A percentile compares a stretch with the other conserved stretches of the same genome.
Evolutionary conservation across 37 sponge, comb jelly and placozoan species (phyloP).

Genomic region (Dysidea cf. avara): DNA sequence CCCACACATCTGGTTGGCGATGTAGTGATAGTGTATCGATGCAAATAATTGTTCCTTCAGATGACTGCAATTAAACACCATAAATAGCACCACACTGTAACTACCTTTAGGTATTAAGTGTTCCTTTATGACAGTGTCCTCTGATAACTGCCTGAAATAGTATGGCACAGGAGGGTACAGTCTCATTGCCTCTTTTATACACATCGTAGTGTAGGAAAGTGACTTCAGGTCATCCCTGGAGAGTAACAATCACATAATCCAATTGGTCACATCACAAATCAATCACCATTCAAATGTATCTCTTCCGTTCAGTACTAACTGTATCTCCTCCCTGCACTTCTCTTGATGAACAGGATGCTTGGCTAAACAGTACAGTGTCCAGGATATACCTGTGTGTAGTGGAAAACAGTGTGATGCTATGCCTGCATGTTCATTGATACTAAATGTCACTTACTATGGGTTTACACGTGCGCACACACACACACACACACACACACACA

Average conservation of each 20-base stretch:
- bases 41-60: neutral
- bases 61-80: neutral
- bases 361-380: conserved; percentile 39
- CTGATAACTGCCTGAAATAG: conserved; percentile 21
- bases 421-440: neutral
- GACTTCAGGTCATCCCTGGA: conserved; percentile 58
- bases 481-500: conserved; percentile 33
- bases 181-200: conserved; percentile 90
- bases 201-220: conserved; percentile 65
- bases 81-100: too few relatives aligned
- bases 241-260: neutral
- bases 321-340: conserved; percentile 65
- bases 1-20: conserved; percentile 57
- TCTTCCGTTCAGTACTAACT: conserved; percentile 46
- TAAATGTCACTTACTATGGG: neutral
- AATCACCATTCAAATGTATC: conserved; percentile 34
- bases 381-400: conserved; percentile 6
- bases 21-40: conserved; percentile 6
- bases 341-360: conserved; percentile 75
- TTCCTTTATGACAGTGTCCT: conserved; percentile 49
- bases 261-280: neutral
- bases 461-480: conserved; percentile 8
- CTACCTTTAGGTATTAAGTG: conserved; percentile 62
- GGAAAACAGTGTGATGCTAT: neutral
- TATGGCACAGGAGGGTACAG: conserved; percentile 73